A percentile compares a stretch with the other conserved stretches of the same genome.
Conservation (phyloP, 1,140 invertebrate species). For the Ooceraea biroi region DNA sequence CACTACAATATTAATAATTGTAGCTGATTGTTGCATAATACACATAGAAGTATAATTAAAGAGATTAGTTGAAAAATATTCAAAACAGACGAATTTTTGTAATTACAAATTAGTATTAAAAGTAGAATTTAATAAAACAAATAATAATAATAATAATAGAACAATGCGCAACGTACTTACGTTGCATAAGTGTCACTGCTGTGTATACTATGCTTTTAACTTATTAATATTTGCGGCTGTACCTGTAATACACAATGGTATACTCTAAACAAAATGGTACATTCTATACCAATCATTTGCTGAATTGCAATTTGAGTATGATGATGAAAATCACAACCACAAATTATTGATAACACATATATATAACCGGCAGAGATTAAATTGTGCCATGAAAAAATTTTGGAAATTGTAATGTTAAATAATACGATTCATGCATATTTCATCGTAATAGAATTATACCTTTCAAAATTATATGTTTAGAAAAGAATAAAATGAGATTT, state of each 20-base stretch:
- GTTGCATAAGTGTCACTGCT: slow-evolving; percentile 84
- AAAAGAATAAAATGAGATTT: background rate
- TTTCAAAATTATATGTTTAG: background rate
- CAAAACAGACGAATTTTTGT: background rate
- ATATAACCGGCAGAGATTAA: background rate
- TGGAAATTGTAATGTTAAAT: background rate
- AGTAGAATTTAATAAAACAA: slow-evolving; percentile 32
- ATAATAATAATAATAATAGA: slow-evolving; percentile 52
- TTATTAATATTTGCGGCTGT: slow-evolving; percentile 85
- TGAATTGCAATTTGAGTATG: slow-evolving; percentile 44
- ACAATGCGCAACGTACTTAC: slow-evolving; percentile 83
- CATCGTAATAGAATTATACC: slow-evolving; percentile 5
- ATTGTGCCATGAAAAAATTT: background rate
- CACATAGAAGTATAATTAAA: slow-evolving; percentile 6
- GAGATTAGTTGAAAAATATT: slow-evolving; percentile 6
- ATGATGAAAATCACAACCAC: background rate
- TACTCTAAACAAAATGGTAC: slow-evolving; percentile 80
- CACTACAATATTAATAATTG: slow-evolving; percentile 3
- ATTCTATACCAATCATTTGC: slow-evolving; percentile 79
- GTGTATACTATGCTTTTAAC: slow-evolving; percentile 83
- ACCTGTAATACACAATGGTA: slow-evolving; percentile 85
- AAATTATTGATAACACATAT: slow-evolving; percentile 10
- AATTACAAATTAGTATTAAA: slow-evolving; percentile 23
- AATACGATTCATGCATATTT: slow-evolving; percentile 12
- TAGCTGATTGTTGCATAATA: background rate